These are phyloP conservation scores for Cerastoderma edule DNA, from an alignment of 2,888 invertebrate species.

Conservation along the genomic window DNA sequence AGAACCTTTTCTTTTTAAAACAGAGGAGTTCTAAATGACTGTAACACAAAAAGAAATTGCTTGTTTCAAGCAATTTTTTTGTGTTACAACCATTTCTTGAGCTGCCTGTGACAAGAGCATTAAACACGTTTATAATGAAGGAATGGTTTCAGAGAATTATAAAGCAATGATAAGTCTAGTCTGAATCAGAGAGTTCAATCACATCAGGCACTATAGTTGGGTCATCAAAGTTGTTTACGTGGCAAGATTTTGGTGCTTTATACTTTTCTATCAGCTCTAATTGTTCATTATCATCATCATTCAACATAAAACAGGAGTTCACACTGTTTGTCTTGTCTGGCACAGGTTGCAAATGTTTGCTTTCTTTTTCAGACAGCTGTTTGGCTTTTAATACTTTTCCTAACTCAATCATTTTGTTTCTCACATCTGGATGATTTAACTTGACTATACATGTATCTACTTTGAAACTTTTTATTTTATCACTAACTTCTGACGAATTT, in stretches of 20 bases:
- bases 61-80: no score
- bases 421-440: slow-evolving; percentile 19
- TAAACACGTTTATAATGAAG: no score
- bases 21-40: no score
- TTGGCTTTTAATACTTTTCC: slow-evolving; percentile 20
- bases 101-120: no score
- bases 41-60: no score
- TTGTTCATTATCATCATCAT: slow-evolving; percentile 37
- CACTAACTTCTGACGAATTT: no score
- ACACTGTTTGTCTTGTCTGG: background rate
- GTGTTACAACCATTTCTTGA: no score
- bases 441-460: background rate
- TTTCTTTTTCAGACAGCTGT: background rate
- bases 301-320: background rate
- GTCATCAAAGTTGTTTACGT: slow-evolving; percentile 15
- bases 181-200: slow-evolving; percentile 64
- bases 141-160: no score
- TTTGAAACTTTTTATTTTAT: no score
- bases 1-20: no score
- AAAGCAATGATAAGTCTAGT: slow-evolving; percentile 27
- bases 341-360: background rate
- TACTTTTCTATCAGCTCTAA: slow-evolving; percentile 49
- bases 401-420: slow-evolving; percentile 34
- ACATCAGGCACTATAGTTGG: slow-evolving; percentile 34
- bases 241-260: slow-evolving; percentile 38